Base-by-base conservation (phyloP, 2,797 vertebrate genomes). In the Cheirogaleus major region DNA sequence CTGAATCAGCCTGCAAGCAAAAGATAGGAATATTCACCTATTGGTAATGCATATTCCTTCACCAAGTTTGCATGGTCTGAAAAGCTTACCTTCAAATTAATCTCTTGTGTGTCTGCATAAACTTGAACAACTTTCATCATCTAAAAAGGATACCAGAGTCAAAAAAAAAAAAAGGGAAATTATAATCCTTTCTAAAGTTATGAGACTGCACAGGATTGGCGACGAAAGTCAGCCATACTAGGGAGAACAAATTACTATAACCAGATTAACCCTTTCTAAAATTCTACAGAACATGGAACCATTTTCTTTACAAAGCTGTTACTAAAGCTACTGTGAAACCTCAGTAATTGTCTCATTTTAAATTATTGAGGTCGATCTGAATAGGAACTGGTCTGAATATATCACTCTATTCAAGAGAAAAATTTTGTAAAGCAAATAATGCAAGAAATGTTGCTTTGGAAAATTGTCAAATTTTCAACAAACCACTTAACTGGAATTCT, bases 51-150 rank as follows among this genome's bases (percentile, higher is more conserved):
- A 99, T 96, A 98, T 98, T 98, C 98, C 97, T 99, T 99, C 98
- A 98, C 99, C 99, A 99, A 99, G 98, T 98, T 98, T 98, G 98
- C 99, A 93, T 98, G 99, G 98, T 99, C 99, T 99, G 99, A 98
- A 99, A 99, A 99, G 99, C 99, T 99, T 99, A 99, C 99, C 99
- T 99, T 99, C 98, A 99, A 99, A 99, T 99, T 99, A 99, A 99
- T 99, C 99, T 99, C 99, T 99, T 99, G 99, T 99, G 99, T 99
- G 99, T 99, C 99, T 99, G 99, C 99, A 99, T 99, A 99, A 99
- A 99, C 99, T 99, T 99, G 99, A 99, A 99, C 99, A 99, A 99
- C 99, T 99, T 99, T 99, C 99, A 99, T 99, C 99, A 99, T 99
- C 99, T 99, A 99, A 99, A 99, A 99, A 99, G 99, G 99, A 99